Conservation (phyloP, 2,797 vertebrate species). For the Cyprinodon diabolis region DNA sequence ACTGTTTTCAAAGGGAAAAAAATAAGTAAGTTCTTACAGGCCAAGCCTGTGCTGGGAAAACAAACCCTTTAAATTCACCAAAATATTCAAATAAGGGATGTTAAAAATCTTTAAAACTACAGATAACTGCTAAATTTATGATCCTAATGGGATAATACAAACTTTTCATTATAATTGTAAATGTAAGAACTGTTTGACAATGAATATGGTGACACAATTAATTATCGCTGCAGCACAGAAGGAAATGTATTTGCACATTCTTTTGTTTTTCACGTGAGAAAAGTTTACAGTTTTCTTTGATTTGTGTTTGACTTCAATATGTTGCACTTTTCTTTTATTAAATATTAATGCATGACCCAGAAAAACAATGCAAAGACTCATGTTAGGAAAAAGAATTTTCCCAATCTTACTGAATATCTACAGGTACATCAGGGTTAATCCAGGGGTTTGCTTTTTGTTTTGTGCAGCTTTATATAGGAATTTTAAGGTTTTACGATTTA, state of each 20-base stretch:
- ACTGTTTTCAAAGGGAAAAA: no score
- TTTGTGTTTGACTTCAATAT: slow-evolving; percentile 11
- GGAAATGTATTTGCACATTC: neutral
- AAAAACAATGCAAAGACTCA: slow-evolving; percentile 8
- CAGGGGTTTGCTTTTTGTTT: slow-evolving; percentile 7
- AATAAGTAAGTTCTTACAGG: no score
- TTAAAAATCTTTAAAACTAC: neutral
- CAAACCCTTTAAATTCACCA: no score
- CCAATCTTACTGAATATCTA: neutral
- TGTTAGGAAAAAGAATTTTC: neutral
- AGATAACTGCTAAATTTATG: neutral
- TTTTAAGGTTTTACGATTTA: slow-evolving; percentile 13
- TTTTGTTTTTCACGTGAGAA: neutral
- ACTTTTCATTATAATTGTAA: neutral
- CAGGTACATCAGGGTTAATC: slow-evolving; percentile 5
- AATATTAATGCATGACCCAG: slow-evolving; percentile 25
- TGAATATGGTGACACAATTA: neutral
- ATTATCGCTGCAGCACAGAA: no score
- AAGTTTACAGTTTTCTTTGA: slow-evolving; percentile 36
- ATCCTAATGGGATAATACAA: neutral
- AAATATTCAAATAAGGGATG: no score
- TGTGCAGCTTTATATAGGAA: slow-evolving; percentile 25
- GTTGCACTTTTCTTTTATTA: slow-evolving; percentile 36
- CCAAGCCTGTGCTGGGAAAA: no score
- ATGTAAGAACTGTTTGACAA: neutral